Evolutionary conservation across 2,113 vertebrate species (phyloP).

Genomic region (Thunnus thynnus): DNA sequence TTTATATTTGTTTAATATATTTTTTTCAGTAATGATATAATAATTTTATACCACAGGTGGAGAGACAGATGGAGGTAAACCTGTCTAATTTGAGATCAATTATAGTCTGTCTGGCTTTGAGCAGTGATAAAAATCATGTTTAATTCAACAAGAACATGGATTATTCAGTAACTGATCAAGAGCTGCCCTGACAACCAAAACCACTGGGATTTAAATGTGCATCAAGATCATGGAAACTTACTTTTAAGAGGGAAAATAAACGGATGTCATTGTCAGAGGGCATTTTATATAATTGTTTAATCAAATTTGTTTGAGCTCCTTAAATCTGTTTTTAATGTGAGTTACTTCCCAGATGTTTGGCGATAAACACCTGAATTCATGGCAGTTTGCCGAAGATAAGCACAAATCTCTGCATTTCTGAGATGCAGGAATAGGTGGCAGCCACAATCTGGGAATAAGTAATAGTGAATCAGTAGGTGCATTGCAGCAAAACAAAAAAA

Average conservation of each 20-base stretch:
- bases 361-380: conserved; percentile 9
- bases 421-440: conserved; percentile 2
- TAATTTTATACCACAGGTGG: not conserved
- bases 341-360: conserved; percentile 5
- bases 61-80: not conserved
- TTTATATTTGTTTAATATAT: no score
- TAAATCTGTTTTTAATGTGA: not conserved
- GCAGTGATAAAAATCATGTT: conserved; percentile 18
- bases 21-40: no score
- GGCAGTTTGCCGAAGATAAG: not conserved
- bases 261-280: not conserved
- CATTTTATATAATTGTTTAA: not conserved
- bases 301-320: conserved; percentile 1
- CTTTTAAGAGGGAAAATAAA: not conserved
- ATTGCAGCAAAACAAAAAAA: conserved; percentile 2
- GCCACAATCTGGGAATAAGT: not conserved
- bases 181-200: not conserved
- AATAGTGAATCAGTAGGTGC: not conserved
- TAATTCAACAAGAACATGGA: conserved; percentile 39
- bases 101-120: not conserved
- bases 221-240: conserved; percentile 1
- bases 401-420: conserved; percentile 1
- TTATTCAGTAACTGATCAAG: conserved; percentile 56
- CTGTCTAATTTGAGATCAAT: conserved; percentile 4
- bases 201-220: not conserved